A percentile compares a stretch with the other conserved stretches of the same genome.
Evolutionary conservation across 1,140 invertebrate species (phyloP).

Genomic region (Glomeris maerens): DNA sequence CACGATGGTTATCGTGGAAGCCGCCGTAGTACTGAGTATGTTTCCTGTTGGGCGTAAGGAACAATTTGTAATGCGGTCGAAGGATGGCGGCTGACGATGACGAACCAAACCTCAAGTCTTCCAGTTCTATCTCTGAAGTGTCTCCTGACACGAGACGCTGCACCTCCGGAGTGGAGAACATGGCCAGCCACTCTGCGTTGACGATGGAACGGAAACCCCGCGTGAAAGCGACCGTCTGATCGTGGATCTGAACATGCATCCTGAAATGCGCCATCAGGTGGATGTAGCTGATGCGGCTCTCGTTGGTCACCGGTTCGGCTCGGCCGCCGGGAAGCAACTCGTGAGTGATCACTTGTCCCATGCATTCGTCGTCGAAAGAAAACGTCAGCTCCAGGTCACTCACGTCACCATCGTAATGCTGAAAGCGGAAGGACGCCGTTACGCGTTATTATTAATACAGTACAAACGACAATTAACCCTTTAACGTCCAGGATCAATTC

Average conservation of each 20-base stretch:
- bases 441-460: too few species aligned
- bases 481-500: too few species aligned
- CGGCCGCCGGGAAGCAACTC: conserved; percentile 87
- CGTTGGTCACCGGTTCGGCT: conserved; percentile 82
- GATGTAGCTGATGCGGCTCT: conserved; percentile 95
- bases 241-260: conserved; percentile 91
- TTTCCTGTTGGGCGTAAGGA: conserved; percentile 40
- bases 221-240: conserved; percentile 91
- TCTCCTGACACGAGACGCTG: conserved; percentile 83
- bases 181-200: conserved; percentile 81
- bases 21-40: conserved; percentile 98
- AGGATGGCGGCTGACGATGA: too few species aligned
- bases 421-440: conserved; percentile 16
- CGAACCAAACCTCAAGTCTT: conserved; percentile 52
- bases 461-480: too few species aligned
- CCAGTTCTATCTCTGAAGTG: conserved; percentile 74
- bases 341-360: conserved; percentile 79
- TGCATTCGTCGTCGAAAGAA: conserved; percentile 86
- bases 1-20: conserved; percentile 94
- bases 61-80: too few species aligned
- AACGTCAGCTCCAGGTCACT: conserved; percentile 88
- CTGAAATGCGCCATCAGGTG: conserved; percentile 97
- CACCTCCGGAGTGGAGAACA: conserved; percentile 94
- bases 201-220: conserved; percentile 91
- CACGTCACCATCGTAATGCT: conserved; percentile 86